phyloP scores from a whole-genome alignment of 2,888 invertebrate species.

The Noctua fimbriata region DNA sequence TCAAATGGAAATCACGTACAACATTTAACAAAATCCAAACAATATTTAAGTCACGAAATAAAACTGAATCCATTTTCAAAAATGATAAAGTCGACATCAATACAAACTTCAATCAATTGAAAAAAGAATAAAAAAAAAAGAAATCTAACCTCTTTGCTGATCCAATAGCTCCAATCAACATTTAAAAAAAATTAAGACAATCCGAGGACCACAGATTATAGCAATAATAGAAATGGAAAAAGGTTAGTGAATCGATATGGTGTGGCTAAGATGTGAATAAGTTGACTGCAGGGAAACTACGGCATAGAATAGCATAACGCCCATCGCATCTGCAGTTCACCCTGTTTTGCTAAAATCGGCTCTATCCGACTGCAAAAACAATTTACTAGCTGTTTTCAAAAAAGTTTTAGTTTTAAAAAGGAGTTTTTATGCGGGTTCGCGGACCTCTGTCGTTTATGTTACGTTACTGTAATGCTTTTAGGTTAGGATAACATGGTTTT shows the following conservation, averaged over 20 bases:
- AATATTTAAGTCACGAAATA: not conserved
- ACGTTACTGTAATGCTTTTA: conserved; percentile 45
- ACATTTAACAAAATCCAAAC: not conserved
- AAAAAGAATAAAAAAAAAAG: conserved; percentile 29
- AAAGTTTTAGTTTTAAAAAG: conserved; percentile 47
- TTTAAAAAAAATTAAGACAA: conserved; percentile 15
- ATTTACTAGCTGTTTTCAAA: conserved; percentile 54
- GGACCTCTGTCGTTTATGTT: conserved; percentile 37
- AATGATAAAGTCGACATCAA: not conserved
- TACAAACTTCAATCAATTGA: conserved; percentile 17
- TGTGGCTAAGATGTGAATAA: conserved; percentile 83
- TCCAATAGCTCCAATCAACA: conserved; percentile 21
- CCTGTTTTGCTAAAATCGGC: conserved; percentile 72
- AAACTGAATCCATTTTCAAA: conserved; percentile 21
- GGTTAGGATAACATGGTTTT: conserved; percentile 60
- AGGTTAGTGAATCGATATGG: conserved; percentile 86
- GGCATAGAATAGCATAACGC: conserved; percentile 86
- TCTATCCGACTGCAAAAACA: conserved; percentile 68
- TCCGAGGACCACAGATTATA: conserved; percentile 55
- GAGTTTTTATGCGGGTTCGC: conserved; percentile 34
- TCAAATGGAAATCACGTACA: not conserved
- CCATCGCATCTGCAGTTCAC: conserved; percentile 86
- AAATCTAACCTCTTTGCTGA: conserved; percentile 36
- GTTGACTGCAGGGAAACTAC: conserved; percentile 88
- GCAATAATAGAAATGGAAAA: conserved; percentile 75